Conservation (phyloP, 2,797 vertebrate genomes). For the Oreonectes daqikongensis region DNA sequence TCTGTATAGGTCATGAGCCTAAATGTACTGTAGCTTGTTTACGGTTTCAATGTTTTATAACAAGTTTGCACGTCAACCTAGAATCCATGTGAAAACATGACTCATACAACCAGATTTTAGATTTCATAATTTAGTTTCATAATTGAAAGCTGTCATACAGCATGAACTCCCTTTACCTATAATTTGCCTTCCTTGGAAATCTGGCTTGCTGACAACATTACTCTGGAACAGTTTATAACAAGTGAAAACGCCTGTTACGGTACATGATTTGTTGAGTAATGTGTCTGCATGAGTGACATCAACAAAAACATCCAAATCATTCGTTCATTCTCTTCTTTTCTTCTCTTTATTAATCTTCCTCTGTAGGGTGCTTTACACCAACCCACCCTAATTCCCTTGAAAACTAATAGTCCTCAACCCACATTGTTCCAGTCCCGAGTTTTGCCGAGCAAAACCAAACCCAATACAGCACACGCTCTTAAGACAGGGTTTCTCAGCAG, state of each 20-base stretch:
- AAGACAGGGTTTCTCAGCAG: constrained; percentile 3
- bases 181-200: constrained; percentile 14
- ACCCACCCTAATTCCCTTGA: neutral
- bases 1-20: no score
- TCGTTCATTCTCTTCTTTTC: neutral
- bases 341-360: neutral
- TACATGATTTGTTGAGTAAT: neutral
- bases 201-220: neutral
- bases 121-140: neutral
- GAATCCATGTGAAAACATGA: neutral
- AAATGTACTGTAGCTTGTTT: neutral
- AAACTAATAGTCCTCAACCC: neutral
- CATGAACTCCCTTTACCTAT: neutral
- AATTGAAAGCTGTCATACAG: neutral
- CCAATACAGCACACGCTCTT: neutral
- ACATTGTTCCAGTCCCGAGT: neutral
- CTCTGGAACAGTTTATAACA: constrained; percentile 2
- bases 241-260: neutral
- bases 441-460: neutral
- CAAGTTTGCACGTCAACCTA: neutral
- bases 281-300: no score
- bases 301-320: neutral
- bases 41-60: neutral
- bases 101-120: neutral
- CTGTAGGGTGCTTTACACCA: neutral